Base-by-base conservation (phyloP, 1,140 invertebrate genomes). In the silkworm (Bombyx mori) region DNA sequence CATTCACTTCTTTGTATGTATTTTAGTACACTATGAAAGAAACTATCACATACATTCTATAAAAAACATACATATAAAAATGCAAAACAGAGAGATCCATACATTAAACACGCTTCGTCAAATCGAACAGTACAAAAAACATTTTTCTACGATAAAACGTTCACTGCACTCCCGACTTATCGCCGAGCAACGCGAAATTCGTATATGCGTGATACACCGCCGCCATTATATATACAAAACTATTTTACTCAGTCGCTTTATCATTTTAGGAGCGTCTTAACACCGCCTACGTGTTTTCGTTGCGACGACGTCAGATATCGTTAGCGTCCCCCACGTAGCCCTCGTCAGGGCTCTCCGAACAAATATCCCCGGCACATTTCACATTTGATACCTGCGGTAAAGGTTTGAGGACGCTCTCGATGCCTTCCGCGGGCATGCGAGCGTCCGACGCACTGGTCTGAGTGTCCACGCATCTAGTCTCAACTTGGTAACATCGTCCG, bases 331-430 rank as follows among this genome's bases (percentile, higher is more conserved):
- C 94, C 49, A 94, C 94, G 76, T 96, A 96, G 1, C 95, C 95
- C 76, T 96, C 95, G 76, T 96, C 95, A 6, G 94, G 94, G 76
- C 94, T 95, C 67, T 96, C 94, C 3, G 93, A 92, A 63, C 94
- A 89, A n/a, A 90, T 89, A 58, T 90, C 92, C 58, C 85, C 88
- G 18, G 74, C 79, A 67, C 81, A 88, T 71, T 86, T 88, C 52
- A 80, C 82, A 57, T 84, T 84, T 43, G 82, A 85, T 57, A 82
- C 77, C 75, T 86, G 81, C 10, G 80, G 79, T 52, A 80, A 62
- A 51, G 84, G 78, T 58, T 89, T 89, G 48, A 87, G 67, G 54
- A 74, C 71, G 60, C 62, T 76, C 65, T 87, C 79, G 53, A 80
- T 71, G 52, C 74, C 73, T 62, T 83, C 75, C 35, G 72, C 74